Base-by-base conservation (phyloP, 2,113 vertebrate species). In the Cebidichthys violaceus region DNA sequence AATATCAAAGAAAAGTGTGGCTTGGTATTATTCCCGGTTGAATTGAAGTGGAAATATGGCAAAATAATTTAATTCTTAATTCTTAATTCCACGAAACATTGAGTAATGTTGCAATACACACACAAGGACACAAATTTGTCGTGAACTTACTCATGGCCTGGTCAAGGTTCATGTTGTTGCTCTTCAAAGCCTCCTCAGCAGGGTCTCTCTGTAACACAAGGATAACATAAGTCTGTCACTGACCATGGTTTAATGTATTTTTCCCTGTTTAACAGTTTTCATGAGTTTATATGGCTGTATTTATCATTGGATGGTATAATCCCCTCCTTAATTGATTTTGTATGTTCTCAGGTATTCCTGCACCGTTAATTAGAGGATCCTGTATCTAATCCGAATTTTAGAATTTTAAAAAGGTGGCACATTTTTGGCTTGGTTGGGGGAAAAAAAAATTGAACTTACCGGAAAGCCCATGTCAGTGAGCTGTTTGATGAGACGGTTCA, bases 381-480 rank as follows among this genome's bases (percentile, higher is more conserved):
- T 18, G 27, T 60, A 62, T 29, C 29, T 2, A 52, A 24, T 9
- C 6, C 1, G 41, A 41, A 55, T 29, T 50, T 24, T 11, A 39
- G 14, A 68, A 1, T 1, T 4, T 14, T 22, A 22, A 24, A 55
- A 33, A 29, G 33, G 0, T 52, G 4, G 17, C 9, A 62, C 0
- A n/a, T 70, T 27, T 41, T 35, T 33, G 29, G 15, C 4, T 6
- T 35, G 4, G 15, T 17, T 24, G 14, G 9, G 27, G n/a, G 9
- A 61, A 50, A n/a, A 43, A 60, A 24, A 69, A 35, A 0, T 11
- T 24, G 1, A 62, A 35, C 0, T 47, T 94, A 99, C 98, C 92
- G 97, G 98, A 96, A 99, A 99, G 94, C 98, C 98, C 98, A 99
- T 99, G 94, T 99, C 98, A 80, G 97, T 99, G 92, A 99, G 98